Evolutionary conservation across 1,140 invertebrate genomes (phyloP).

Genomic region (Pseudomyrmex gracilis): DNA sequence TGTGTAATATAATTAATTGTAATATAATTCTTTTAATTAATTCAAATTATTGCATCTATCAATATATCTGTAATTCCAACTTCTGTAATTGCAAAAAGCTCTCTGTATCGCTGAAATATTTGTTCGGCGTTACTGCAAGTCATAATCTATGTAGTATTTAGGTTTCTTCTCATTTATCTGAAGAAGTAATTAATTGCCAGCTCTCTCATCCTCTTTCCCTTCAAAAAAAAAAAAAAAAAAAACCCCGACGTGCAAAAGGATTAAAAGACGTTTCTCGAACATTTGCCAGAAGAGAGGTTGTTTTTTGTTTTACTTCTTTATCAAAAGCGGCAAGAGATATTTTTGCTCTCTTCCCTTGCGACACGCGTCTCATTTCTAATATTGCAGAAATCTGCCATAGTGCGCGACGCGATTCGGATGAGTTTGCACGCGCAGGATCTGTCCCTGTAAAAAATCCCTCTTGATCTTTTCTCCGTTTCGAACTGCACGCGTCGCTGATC

Average conservation of each 20-base stretch:
- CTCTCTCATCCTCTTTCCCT: not conserved
- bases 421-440: not conserved
- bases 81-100: no score
- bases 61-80: no score
- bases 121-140: not conserved
- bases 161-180: not conserved
- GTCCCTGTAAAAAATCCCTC: constrained; percentile 3
- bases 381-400: constrained; percentile 26
- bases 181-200: constrained; percentile 18
- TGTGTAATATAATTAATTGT: no score
- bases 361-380: constrained; percentile 39
- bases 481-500: constrained; percentile 18
- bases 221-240: not conserved
- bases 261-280: constrained; percentile 9
- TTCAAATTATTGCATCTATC: no score
- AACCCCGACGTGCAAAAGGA: not conserved
- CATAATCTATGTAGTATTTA: not conserved
- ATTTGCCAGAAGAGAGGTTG: no score
- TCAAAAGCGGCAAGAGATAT: not conserved
- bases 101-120: no score
- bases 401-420: not conserved
- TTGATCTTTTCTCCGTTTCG: constrained; percentile 4
- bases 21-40: no score
- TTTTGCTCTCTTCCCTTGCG: not conserved
- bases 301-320: constrained; percentile 10